Evolutionary conservation across 2,888 invertebrate species (phyloP), one percentile per base, ranked within the genome.

Genomic region (Portevinia maculata): DNA sequence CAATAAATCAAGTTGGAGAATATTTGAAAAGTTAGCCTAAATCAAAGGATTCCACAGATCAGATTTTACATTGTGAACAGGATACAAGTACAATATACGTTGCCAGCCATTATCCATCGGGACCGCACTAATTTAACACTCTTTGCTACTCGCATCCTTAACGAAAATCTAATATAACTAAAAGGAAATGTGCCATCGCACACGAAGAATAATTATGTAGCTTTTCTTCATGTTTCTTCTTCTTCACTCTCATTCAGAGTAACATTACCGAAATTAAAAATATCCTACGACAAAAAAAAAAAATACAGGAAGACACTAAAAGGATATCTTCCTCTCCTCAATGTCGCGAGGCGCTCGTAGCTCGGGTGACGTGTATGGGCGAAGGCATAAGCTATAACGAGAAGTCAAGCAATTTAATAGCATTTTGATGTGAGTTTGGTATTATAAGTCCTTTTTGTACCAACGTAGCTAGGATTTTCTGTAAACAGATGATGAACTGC

Each of bases 121-220:
- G 11, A 39, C 17, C 64, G 46, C 53, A 70, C 81, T 71, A 76
- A 81, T 71, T 81, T 71, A 64, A 70, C 69, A 71, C 64, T 32
- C 24, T 65, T 65, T 64, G 59, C 64, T 81, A 44, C 44, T 19
- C 19, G 44, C 3, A 44, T 44, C 44, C 81, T 65, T 59, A 65
- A 65, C 59, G 81, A 81, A 76, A 81, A 81, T 81, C 81, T 81
- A 81, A 81, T 81, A 81, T 76, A 70, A 53, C 81, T 81, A 81
- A 81, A 76, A 81, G 81, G 75, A 81, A 81, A 81, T 81, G 76
- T 81, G 70, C 76, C 81, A 76, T 76, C 70, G 48, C 75, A 60
- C 64, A 70, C 75, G 53, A 65, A 75, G 76, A 64, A 81, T 81
- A 81, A 81, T 81, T 81, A 81, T 76, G 53, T 81, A n/a, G n/a